Evolutionary conservation across 2,888 invertebrate genomes (phyloP).

Genomic region (Eilema sororculum): DNA sequence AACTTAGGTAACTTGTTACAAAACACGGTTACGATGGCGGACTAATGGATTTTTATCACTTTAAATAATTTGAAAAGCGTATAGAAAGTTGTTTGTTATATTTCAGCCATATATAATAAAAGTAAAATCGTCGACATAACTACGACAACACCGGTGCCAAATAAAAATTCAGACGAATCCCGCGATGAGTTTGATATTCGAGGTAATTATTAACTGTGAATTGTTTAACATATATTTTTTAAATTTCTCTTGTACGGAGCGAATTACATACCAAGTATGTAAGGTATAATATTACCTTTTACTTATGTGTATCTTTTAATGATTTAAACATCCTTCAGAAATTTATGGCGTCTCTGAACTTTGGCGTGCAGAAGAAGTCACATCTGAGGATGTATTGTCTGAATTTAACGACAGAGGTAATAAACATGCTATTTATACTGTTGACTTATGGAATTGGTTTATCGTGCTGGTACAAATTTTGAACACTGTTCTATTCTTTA

Average conservation of each 20-base stretch:
- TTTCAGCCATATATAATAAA: constrained; percentile 1
- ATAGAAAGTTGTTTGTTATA: background rate
- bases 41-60: too few species aligned
- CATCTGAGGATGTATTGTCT: background rate
- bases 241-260: too few species aligned
- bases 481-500: too few species aligned
- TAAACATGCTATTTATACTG: background rate
- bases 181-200: background rate
- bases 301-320: too few species aligned
- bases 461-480: too few species aligned
- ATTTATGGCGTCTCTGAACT: constrained; percentile 4
- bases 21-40: too few species aligned
- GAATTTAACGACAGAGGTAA: constrained; percentile 16
- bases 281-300: background rate
- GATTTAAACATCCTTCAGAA: constrained; percentile 5
- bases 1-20: too few species aligned
- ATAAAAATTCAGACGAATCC: background rate
- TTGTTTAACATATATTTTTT: background rate
- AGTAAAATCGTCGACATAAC: background rate
- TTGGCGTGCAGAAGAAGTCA: constrained; percentile 13
- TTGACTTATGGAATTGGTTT: too few species aligned
- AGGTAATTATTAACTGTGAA: background rate
- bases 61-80: too few species aligned
- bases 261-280: too few species aligned
- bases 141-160: background rate